Evolutionary conservation across 2,888 invertebrate genomes (phyloP), one percentile per base, ranked within the genome.

Genomic region (Melitaea athalia): DNA sequence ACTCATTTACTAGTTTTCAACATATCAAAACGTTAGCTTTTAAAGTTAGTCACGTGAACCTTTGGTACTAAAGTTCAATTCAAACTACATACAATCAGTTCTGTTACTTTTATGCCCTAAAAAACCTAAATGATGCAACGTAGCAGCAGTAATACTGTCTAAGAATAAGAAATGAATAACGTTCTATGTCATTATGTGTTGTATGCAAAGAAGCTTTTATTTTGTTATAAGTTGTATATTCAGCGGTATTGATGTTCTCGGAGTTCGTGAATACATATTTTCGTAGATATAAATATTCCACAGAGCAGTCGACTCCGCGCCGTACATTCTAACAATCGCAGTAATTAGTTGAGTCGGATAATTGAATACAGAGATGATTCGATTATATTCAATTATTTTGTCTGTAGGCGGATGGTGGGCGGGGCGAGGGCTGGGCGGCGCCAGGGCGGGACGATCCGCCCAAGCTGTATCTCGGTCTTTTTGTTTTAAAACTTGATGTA

Each of bases 341-440:
- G 79, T 88, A 81, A 90, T 90, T 88, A 81, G 73, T 73, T 75
- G 75, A 74, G 74, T 80, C 57, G 38, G 38, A 67, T 90, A 91
- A 91, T 89, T 89, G 84, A 90, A 91, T 91, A 84, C 80, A 70
- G 79, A 79, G 81, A 80, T 87, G 85, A 90, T 90, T 89, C 83
- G 87, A 90, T 91, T 90, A 91, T 81, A 79, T 78, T 84, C 88
- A 88, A 90, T 91, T 90, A 91, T 85, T 78, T 75, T 74, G 75
- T 73, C 65, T 64, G 79, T 84, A 83, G 90, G 91, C 89, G 76
- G 72, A 74, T 74, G 75, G 80, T 85, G 86, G 90, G 89, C 89
- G 89, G 89, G 72, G 82, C 72, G 63, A 75, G 80, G 85, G 83
- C 85, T 72, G 89, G 89, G 85, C 82, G 84, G 84, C 69, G 72